A percentile compares a stretch with the other conserved stretches of the same genome.
phyloP scores from a whole-genome alignment of 2,797 vertebrate genomes.

The Podarcis lilfordi region DNA sequence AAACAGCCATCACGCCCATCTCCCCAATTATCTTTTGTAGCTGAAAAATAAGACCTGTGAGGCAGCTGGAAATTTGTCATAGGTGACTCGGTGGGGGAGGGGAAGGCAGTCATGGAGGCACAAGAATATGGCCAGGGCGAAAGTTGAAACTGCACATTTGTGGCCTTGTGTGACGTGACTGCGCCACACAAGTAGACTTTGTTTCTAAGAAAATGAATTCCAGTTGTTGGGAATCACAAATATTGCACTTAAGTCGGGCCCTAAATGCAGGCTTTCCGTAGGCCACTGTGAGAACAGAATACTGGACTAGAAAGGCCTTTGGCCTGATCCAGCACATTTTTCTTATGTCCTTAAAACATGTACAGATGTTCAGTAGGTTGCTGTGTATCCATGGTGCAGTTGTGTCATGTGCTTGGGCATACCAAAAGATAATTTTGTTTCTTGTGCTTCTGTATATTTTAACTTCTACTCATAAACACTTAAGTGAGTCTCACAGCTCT shows the following conservation, averaged over 20 bases:
- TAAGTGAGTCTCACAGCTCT: not conserved
- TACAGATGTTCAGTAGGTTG: not conserved
- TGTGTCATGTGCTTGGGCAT: not conserved
- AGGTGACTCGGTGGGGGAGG: no score
- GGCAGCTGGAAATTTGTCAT: not conserved
- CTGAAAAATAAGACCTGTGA: conserved; percentile 8
- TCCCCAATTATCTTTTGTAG: not conserved
- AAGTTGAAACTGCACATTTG: not conserved
- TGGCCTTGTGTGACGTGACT: not conserved
- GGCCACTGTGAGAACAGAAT: no score
- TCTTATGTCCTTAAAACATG: no score
- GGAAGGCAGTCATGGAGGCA: not conserved
- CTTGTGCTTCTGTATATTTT: not conserved
- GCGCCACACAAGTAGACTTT: not conserved
- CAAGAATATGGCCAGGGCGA: not conserved
- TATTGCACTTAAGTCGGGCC: no score
- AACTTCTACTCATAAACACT: not conserved
- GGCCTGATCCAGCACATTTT: no score
- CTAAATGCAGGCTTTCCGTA: no score
- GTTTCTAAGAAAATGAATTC: not conserved
- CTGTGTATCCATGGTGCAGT: not conserved
- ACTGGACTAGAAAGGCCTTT: no score
- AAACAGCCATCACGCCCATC: not conserved
- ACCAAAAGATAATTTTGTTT: not conserved
- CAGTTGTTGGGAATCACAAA: not conserved